Conservation (phyloP, 1,140 invertebrate species). For the Bombus confusus region DNA sequence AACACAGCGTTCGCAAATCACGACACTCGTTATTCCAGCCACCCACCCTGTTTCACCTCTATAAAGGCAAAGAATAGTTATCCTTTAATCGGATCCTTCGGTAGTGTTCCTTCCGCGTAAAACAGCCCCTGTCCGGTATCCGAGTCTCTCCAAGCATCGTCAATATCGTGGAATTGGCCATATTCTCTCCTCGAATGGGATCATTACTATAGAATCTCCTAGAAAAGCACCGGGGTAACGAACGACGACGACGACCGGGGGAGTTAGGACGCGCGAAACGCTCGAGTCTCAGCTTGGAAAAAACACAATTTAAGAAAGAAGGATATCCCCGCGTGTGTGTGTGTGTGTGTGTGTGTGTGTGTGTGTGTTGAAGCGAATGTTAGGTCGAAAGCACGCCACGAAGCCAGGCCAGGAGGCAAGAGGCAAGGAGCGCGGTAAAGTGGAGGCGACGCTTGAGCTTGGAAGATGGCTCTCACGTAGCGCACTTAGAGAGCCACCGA, state of each 20-base stretch:
- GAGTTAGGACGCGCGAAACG: neutral
- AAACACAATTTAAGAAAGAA: neutral
- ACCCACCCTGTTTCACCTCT: neutral
- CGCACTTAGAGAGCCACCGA: conserved; percentile 53
- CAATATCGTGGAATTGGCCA: conserved; percentile 49
- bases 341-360: no score
- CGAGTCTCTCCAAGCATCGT: conserved; percentile 4
- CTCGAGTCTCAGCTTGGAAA: neutral
- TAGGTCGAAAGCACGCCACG: conserved; percentile 14
- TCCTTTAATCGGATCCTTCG: neutral
- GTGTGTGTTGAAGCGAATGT: neutral
- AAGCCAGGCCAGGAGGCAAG: conserved; percentile 15
- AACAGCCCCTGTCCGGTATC: neutral
- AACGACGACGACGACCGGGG: neutral
- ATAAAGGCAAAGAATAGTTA: neutral
- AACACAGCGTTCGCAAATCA: neutral
- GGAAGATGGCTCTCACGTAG: conserved; percentile 32
- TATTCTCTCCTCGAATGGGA: conserved; percentile 39
- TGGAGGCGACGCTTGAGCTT: conserved; percentile 19
- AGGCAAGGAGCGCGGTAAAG: conserved; percentile 34
- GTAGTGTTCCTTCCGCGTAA: neutral
- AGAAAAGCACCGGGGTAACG: neutral
- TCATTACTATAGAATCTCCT: neutral
- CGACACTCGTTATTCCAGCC: neutral
- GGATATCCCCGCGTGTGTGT: neutral